Evolutionary conservation across 1,140 invertebrate species (phyloP).

Genomic region (Gonatopus flavifemur): DNA sequence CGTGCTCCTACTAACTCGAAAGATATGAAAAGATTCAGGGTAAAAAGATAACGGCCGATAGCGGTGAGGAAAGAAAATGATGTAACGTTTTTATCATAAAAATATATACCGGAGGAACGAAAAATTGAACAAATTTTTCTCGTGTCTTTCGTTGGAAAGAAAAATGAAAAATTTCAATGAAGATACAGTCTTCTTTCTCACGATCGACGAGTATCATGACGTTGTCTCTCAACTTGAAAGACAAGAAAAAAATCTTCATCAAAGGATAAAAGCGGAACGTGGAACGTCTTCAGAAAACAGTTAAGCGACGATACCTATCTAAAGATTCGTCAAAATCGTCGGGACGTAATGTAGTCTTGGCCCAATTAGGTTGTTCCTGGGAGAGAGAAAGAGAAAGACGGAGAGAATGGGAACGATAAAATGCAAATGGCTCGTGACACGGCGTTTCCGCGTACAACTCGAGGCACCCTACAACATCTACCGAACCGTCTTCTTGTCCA

Average conservation of each 20-base stretch:
- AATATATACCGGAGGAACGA: too few relatives aligned
- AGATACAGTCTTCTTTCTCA: too few relatives aligned
- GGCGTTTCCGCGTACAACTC: conserved; percentile 22
- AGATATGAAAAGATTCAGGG: neutral
- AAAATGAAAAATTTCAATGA: too few relatives aligned
- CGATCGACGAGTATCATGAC: neutral
- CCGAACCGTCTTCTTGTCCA: neutral
- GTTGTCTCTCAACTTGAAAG: neutral
- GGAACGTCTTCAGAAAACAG: too few relatives aligned
- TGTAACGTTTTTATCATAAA: too few relatives aligned
- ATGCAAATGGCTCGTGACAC: conserved; percentile 23
- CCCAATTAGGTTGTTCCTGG: conserved; percentile 31
- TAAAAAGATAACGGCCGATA: too few relatives aligned
- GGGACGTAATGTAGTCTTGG: conserved; percentile 18
- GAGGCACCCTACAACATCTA: too few relatives aligned
- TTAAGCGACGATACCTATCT: conserved; percentile 10
- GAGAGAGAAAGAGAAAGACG: too few relatives aligned
- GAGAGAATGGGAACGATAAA: conserved; percentile 23
- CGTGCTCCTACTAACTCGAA: neutral
- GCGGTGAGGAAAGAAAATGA: too few relatives aligned
- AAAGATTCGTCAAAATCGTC: conserved; percentile 21
- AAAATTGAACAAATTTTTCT: too few relatives aligned
- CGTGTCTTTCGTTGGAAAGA: too few relatives aligned
- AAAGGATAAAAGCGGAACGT: neutral
- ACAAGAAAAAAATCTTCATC: too few relatives aligned